Conservation (phyloP, 2,888 invertebrate genomes). For the Crematogaster levior region DNA sequence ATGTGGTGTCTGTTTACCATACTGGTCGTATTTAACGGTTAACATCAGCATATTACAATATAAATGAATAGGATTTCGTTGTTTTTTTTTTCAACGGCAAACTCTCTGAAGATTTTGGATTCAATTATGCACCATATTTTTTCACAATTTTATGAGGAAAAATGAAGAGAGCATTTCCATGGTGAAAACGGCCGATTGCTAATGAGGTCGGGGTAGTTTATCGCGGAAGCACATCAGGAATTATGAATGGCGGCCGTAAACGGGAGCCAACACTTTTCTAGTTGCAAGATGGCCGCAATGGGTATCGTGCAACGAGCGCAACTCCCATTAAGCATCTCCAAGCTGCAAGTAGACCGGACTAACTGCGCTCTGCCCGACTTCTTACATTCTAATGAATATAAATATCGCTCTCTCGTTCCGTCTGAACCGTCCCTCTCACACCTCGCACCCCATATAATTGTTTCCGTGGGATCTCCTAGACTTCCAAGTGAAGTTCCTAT, state of each 20-base stretch:
- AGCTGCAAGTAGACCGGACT: constrained; percentile 65
- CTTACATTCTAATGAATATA: constrained; percentile 78
- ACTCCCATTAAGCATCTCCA: constrained; percentile 72
- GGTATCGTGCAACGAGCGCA: constrained; percentile 66
- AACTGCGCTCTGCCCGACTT: constrained; percentile 66
- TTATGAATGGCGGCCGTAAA: constrained; percentile 54
- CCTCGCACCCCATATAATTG: constrained; percentile 71
- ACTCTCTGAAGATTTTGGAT: neutral
- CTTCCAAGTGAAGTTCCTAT: constrained; percentile 75
- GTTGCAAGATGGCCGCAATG: constrained; percentile 55
- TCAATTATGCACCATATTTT: neutral
- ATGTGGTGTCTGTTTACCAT: constrained; percentile 22
- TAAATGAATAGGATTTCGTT: neutral
- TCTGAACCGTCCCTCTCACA: neutral
- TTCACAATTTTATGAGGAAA: neutral
- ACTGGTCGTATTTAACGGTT: constrained; percentile 6
- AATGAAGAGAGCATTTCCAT: neutral
- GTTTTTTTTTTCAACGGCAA: neutral
- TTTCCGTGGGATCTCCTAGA: constrained; percentile 75
- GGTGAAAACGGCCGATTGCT: constrained; percentile 1
- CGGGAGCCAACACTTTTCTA: constrained; percentile 57
- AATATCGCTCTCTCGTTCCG: constrained; percentile 67
- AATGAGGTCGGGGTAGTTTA: constrained; percentile 28
- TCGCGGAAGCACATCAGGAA: constrained; percentile 32
- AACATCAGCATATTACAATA: constrained; percentile 14